Evolutionary conservation across 1,140 invertebrate genomes (phyloP).

Genomic region (Plectrocnemia conspersa): DNA sequence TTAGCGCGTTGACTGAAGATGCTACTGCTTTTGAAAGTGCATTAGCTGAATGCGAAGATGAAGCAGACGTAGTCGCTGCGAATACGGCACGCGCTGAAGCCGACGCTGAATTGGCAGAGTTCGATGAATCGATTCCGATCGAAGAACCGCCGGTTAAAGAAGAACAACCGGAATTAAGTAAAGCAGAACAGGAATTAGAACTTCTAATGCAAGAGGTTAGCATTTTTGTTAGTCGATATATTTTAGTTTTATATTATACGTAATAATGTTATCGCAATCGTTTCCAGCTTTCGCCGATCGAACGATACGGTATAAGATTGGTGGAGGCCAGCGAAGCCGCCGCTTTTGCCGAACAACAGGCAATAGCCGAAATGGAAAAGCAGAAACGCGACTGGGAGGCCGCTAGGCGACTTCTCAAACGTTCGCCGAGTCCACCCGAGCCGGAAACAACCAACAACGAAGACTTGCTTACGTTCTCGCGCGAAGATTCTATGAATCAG

Average conservation of each 20-base stretch:
- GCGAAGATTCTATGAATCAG: conserved; percentile 74
- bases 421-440: conserved; percentile 54
- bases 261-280: not conserved
- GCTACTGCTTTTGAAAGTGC: conserved; percentile 67
- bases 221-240: too few species aligned
- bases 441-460: conserved; percentile 60
- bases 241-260: conserved; percentile 10
- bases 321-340: conserved; percentile 84
- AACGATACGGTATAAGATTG: conserved; percentile 89
- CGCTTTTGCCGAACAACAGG: conserved; percentile 78
- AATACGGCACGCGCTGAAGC: conserved; percentile 87
- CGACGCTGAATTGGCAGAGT: conserved; percentile 90
- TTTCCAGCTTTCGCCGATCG: conserved; percentile 79
- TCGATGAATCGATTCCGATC: conserved; percentile 94
- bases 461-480: conserved; percentile 49
- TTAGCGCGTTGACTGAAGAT: conserved; percentile 16
- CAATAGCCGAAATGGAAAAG: conserved; percentile 85
- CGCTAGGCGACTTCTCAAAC: conserved; percentile 73
- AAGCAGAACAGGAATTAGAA: conserved; percentile 79
- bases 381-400: conserved; percentile 93
- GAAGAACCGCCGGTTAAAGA: conserved; percentile 56
- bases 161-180: conserved; percentile 62
- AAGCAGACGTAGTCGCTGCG: conserved; percentile 88
- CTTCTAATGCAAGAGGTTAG: conserved; percentile 76
- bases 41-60: conserved; percentile 89